Evolutionary conservation across 2,113 vertebrate species (phyloP), one percentile per base, ranked within the genome.

Genomic region (Grammatotria lemairii): DNA sequence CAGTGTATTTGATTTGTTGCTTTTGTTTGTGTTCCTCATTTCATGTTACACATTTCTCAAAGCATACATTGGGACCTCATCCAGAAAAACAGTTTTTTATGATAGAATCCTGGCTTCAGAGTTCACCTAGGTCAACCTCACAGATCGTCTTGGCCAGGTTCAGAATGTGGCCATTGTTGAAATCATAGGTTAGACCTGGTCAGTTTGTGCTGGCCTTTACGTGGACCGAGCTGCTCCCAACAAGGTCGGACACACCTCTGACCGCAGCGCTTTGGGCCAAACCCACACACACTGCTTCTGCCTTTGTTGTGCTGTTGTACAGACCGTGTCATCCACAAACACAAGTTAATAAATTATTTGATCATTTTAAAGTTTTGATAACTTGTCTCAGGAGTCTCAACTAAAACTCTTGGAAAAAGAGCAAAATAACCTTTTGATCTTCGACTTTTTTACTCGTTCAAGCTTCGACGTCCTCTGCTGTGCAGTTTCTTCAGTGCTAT

Each of bases 141-240:
- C 55, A 85, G 58, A 55, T 91, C 60, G 42, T 91, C 88, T 9
- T 26, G 75, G 80, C 88, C 85, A 33, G 78, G 58, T 89, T 73
- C 88, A 88, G 82, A 87, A 90, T 88, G 94, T 86, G 91, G 94
- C 91, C 13, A 51, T 49, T 19, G 70, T 51, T 73, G 19, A 93
- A 93, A 95, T 95, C 85, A 93, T 85, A 92, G 90, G 92, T 94
- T 93, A 38, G 45, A 87, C 49, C 81, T 89, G 88, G 92, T 90
- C 91, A 90, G 63, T 86, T 54, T 85, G 47, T 57, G 63, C 35
- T 87, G 65, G 83, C 45, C 70, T 92, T 57, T 68, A 80, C 28
- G 47, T 91, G 87, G 89, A 88, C 81, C 2, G 38, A 79, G 86
- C 58, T 90, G 75, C 89, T 82, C 91, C 85, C 78, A 70, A 19